A percentile compares a stretch with the other conserved stretches of the same genome.
Conservation (phyloP, 35 echinoderm and acorn worm genomes). For the Apostichopus japonicus region DNA sequence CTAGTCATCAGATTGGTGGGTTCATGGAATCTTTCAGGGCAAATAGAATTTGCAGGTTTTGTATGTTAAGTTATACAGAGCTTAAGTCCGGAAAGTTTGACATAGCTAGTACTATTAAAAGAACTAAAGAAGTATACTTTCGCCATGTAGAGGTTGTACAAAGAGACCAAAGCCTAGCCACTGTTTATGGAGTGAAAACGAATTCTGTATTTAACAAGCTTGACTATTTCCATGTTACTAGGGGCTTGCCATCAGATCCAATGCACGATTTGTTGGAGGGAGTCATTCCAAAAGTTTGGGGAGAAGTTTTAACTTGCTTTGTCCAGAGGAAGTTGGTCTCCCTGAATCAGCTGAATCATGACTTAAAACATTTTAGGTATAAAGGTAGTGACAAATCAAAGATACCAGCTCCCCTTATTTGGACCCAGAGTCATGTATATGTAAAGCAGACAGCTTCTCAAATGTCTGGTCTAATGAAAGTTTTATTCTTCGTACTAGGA, state of each 20-base stretch:
- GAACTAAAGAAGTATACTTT: not conserved
- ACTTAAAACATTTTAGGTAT: not conserved
- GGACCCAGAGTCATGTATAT: not conserved
- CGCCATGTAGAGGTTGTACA: not conserved
- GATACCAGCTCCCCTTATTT: slow-evolving; percentile 1
- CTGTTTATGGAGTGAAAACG: slow-evolving; percentile 2
- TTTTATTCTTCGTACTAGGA: slow-evolving; percentile 4
- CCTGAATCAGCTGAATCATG: not conserved
- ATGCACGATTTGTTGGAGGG: slow-evolving; percentile 62
- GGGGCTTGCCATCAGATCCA: slow-evolving; percentile 30
- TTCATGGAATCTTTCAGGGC: too few relatives aligned
- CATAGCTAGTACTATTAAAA: not conserved
- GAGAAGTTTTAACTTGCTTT: slow-evolving; percentile 1
- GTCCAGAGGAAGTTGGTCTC: not conserved
- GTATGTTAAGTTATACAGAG: too few relatives aligned
- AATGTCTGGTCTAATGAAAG: slow-evolving; percentile 20
- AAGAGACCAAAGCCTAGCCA: not conserved
- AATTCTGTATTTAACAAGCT: not conserved
- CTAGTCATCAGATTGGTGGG: not conserved
- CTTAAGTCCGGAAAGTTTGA: too few relatives aligned
- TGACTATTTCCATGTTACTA: slow-evolving; percentile 26
- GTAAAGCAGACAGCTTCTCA: slow-evolving; percentile 49
- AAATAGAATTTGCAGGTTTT: too few relatives aligned
- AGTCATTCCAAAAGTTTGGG: slow-evolving; percentile 36
- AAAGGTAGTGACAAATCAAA: slow-evolving; percentile 33